phyloP scores from a whole-genome alignment of 2,113 vertebrate species.

The Indicator maculatus region DNA sequence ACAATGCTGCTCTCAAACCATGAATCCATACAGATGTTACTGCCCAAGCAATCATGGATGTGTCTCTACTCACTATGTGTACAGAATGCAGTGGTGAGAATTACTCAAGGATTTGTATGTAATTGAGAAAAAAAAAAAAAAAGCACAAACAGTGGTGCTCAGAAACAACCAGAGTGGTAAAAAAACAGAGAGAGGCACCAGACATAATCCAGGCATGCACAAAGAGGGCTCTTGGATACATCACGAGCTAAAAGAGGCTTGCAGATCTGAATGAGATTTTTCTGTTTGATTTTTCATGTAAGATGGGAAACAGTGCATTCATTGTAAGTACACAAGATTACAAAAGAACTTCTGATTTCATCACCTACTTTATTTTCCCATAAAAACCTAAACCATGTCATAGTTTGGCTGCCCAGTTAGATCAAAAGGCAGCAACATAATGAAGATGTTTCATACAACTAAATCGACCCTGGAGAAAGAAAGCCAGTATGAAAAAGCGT shows the following conservation, averaged over 20 bases:
- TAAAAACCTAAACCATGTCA: background rate
- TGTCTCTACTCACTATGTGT: background rate
- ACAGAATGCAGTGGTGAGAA: background rate
- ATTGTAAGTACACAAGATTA: background rate
- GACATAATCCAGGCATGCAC: background rate
- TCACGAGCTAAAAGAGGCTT: background rate
- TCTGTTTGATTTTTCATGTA: background rate
- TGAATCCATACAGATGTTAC: background rate
- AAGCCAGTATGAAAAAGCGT: background rate
- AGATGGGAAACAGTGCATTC: background rate
- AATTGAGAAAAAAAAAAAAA: background rate
- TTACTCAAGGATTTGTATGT: background rate
- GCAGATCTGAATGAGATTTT: background rate
- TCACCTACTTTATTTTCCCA: background rate
- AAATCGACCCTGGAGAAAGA: background rate
- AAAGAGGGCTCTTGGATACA: background rate
- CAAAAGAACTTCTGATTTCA: background rate
- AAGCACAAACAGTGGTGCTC: background rate
- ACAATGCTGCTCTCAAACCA: background rate
- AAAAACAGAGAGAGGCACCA: background rate
- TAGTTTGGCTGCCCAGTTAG: background rate
- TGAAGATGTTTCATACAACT: background rate
- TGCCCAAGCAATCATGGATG: background rate
- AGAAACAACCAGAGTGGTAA: background rate
- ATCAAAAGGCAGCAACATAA: conserved; percentile 17